Evolutionary conservation across 2,888 invertebrate genomes (phyloP), one percentile per base, ranked within the genome.

Genomic region (Gastracanthus pulcherrimus): DNA sequence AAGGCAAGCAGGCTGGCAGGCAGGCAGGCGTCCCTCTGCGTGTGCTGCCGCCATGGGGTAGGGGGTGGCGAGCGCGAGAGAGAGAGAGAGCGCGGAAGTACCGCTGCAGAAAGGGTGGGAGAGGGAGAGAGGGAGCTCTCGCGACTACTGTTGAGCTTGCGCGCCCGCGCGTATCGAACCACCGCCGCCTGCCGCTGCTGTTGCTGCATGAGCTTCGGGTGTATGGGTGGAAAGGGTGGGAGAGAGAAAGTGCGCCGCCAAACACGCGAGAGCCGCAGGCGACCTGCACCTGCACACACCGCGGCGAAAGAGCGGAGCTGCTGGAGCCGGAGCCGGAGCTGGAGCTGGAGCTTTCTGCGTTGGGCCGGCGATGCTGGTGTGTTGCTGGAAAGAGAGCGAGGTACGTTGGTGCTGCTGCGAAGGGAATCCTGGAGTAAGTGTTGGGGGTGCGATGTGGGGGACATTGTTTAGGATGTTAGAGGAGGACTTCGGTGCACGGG

Each of bases 161-260:
- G 88, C 88, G 87, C 88, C 88, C 87, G 88, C 89, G 88, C 88
- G 86, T 88, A 89, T 89, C 88, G 88, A 89, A 87, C 87, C 86
- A 85, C 85, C 85, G 62, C 58, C 58, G 38, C 45, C 51, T 58
- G 55, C 70, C 26, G 23, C 29, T 29, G 41, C 38, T 19, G 41
- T 51, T 34, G 71, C 71, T 19, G 23, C 29, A n/a, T 31, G 51
- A 55, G 23, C 23, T 55, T 13, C 19, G 36, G 7, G 70, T n/a
- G n/a, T 45, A 31, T 23, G 45, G 19, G 23, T 19, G 48, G 48
- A 4, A 4, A 5, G 23, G 36, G 36, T 1, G 13, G 36, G 36
- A 64, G 58, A 55, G 31, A 31, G 51, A 19, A 9, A 69, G 60
- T 9, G 23, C 58, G 67, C 38, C 60, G 41, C 67, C 41, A 55